Base-by-base conservation (phyloP, 2,113 vertebrate genomes). In the Oplegnathus fasciatus region DNA sequence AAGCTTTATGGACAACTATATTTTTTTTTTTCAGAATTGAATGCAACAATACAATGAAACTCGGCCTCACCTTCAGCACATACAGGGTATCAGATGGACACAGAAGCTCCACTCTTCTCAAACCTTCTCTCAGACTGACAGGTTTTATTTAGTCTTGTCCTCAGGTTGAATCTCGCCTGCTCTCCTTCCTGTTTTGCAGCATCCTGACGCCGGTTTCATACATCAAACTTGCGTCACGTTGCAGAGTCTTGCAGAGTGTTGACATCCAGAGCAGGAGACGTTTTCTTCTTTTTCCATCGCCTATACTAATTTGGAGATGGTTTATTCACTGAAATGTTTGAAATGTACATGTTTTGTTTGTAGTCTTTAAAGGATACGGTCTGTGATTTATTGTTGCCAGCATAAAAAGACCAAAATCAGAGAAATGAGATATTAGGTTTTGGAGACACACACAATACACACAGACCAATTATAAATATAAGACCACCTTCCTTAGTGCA, bases 151-250 rank as follows among this genome's bases (percentile, higher is more conserved):
- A 0, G 58, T 61, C 13, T 6, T 28, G 60, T 76, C 74, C 61
- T 55, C 75, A 6, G 75, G 60, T 65, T 42, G 46, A 22, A 40
- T 54, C 74, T 65, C 60, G 54, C 74, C 61, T 66, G 44, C 61
- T 34, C 32, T 76, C 14, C 58, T 40, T 52, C 46, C 32, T 37
- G 74, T n/a, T 76, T 32, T 24, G 18, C 40, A 30, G 55, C 55
- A 14, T 64, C 61, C 74, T 52, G 44, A 34, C 22, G 58, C 73
- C 17, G 11, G 2, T 64, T 52, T 52, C 10, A 18, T n/a, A 48
- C 44, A 50, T 75, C 30, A n/a, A n/a, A 9, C 60, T 26, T 24
- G 7, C 14, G 20, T 76, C 74, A 64, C 61, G 18, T 28, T 42
- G 5, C 61, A 37, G 32, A 54, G 24, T 32, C 9, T 65, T 64